These are phyloP conservation scores for Harmothoe impar DNA, from an alignment of 2,888 invertebrate species.

Conservation along the genomic window DNA sequence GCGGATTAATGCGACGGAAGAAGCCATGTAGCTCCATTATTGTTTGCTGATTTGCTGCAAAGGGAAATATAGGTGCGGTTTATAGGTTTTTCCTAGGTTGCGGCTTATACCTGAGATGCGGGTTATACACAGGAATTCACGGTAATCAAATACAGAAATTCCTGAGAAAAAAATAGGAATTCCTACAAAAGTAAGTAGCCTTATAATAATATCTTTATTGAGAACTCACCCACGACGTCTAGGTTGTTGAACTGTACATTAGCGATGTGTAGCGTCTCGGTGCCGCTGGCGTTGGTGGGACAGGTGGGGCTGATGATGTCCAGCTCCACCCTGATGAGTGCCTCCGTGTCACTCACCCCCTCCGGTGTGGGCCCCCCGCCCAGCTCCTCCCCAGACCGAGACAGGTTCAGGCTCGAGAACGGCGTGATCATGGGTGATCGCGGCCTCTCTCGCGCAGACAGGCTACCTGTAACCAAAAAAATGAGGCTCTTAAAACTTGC, in stretches of 20 bases:
- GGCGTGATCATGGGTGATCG: slow-evolving; percentile 39
- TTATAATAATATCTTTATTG: neutral
- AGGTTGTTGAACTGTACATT: slow-evolving; percentile 96
- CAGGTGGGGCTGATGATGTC: slow-evolving; percentile 88
- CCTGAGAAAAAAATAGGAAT: no score
- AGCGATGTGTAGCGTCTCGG: slow-evolving; percentile 87
- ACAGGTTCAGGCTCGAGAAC: slow-evolving; percentile 32
- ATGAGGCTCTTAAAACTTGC: neutral
- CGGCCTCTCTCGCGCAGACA: neutral
- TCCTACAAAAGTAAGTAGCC: no score
- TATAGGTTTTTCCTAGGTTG: no score
- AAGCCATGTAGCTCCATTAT: slow-evolving; percentile 96
- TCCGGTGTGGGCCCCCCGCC: slow-evolving; percentile 71
- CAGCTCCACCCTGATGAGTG: slow-evolving; percentile 89
- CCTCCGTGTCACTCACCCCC: slow-evolving; percentile 80
- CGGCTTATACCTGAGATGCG: no score
- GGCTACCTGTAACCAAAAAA: neutral
- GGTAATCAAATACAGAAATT: no score
- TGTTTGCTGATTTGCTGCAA: slow-evolving; percentile 95
- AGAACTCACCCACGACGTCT: slow-evolving; percentile 92
- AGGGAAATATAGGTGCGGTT: neutral
- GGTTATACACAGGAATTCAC: no score
- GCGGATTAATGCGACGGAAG: slow-evolving; percentile 87
- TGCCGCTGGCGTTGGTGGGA: slow-evolving; percentile 82
- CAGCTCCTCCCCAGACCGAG: neutral